Percentiles rank a stretch among this genome's conserved stretches.
Conservation (phyloP, 2,797 vertebrate species). For the Enteromius thamalakanensis region DNA sequence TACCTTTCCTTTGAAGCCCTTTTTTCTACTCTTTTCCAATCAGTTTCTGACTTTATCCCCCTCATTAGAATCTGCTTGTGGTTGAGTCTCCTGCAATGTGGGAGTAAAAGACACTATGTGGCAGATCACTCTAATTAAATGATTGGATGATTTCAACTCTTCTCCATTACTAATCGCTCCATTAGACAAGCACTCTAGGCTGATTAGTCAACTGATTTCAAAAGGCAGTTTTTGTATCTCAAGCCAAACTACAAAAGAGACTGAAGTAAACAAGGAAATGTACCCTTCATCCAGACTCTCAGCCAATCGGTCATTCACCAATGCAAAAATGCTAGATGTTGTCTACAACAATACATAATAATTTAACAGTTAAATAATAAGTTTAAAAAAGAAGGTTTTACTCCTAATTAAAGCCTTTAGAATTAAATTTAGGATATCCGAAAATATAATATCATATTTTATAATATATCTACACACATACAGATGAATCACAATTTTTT, state of each 20-base stretch:
- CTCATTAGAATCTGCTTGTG: slow-evolving; percentile 1
- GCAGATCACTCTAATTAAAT: slow-evolving; percentile 23
- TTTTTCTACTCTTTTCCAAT: slow-evolving; percentile 3
- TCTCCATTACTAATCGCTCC: slow-evolving; percentile 40
- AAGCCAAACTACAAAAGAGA: neutral
- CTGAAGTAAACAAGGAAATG: neutral
- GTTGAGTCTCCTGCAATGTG: slow-evolving; percentile 3
- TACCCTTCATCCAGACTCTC: neutral
- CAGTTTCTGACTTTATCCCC: neutral
- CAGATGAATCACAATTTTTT: no score
- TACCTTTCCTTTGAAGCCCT: neutral
- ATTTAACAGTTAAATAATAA: neutral
- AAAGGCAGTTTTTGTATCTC: slow-evolving; percentile 9
- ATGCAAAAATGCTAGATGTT: neutral
- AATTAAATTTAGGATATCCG: neutral
- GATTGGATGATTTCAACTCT: slow-evolving; percentile 35
- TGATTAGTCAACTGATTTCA: slow-evolving; percentile 38
- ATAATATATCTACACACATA: neutral
- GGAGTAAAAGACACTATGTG: neutral
- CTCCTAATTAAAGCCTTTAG: neutral
- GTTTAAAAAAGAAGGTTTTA: neutral
- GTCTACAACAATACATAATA: neutral
- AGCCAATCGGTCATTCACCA: neutral
- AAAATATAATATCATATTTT: neutral
- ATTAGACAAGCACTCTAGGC: slow-evolving; percentile 51